Evolutionary conservation across 2,113 vertebrate species (phyloP).

Genomic region (Egretta garzetta): DNA sequence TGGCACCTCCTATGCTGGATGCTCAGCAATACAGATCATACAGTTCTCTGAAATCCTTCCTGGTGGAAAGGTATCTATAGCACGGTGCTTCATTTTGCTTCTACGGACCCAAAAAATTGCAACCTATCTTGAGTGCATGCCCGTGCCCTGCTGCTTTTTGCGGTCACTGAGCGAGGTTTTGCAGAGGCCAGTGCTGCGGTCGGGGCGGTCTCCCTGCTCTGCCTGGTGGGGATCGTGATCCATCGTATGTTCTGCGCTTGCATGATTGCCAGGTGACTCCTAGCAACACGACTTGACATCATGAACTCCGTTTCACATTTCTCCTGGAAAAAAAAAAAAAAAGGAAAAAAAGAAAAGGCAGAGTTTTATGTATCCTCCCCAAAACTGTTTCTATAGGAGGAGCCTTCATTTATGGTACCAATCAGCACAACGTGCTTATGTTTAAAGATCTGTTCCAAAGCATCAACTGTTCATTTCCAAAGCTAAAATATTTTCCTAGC

Average conservation of each 20-base stretch:
- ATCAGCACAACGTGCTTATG: background rate
- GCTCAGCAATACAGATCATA: background rate
- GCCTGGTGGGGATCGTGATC: background rate
- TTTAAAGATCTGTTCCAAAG: constrained; percentile 22
- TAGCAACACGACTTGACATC: background rate
- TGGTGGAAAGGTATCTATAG: background rate
- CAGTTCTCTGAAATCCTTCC: background rate
- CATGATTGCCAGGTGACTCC: background rate
- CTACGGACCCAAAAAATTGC: background rate
- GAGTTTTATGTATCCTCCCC: background rate
- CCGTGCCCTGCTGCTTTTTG: background rate
- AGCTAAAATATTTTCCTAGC: constrained; percentile 16
- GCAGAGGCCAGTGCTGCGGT: background rate
- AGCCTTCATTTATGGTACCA: background rate
- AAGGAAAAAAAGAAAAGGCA: background rate
- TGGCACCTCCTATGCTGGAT: background rate
- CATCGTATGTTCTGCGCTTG: background rate
- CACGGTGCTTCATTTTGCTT: background rate
- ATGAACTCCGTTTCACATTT: background rate
- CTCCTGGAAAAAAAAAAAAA: background rate
- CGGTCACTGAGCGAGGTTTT: background rate
- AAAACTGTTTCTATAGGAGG: background rate
- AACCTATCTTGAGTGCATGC: rapidly evolving
- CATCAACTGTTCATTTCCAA: background rate
- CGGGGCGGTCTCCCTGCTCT: background rate